Evolutionary conservation across 2,113 vertebrate species (phyloP), one percentile per base, ranked within the genome.

Genomic region (Catharus bicknelli): DNA sequence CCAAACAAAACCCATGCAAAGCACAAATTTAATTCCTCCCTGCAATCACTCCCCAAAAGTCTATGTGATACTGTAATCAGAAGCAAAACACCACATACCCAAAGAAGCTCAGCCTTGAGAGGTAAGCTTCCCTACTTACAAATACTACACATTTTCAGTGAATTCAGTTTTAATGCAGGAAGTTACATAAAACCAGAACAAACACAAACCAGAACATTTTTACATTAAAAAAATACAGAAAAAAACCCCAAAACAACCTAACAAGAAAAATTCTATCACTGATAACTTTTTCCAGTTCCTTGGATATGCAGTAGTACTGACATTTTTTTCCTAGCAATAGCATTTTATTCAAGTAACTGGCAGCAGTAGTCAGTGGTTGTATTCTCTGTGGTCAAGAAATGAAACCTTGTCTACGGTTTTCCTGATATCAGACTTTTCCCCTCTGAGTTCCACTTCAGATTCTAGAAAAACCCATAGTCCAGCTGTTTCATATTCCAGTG

Each of bases 201-300:
- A 81, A 94, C n/a, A 2, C 10, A 75, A 51, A 55, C 11, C 15
- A 58, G 19, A 83, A 55, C 3, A 58, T 6, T 8, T 75, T 70
- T 34, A 83, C 1, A 8, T 25, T 26, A 58, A 64, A 42, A 51
- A 20, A 6, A 47, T 2, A 5, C 1, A 11, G n/a, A 66, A 8
- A 50, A 50, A 50, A 23, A 4, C 5, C 5, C 5, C 5, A 1
- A 32, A 82, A 69, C 3, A 38, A 54, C 0, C 6, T 13, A 83
- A 45, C 5, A 38, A 34, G 12, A 68, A 66, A 62, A 43, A 50
- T 5, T 43, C 5, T 69, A 4, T 34, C 25, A 40, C 7, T 15
- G 64, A 36, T 11, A 11, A 54, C 20, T 23, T 63, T 6, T n/a
- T 55, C 34, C 36, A 34, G 17, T 69, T 78, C 20, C 30, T 21